Evolutionary conservation across 2,888 invertebrate species (phyloP).

Genomic region (Gymnocheta viridis): DNA sequence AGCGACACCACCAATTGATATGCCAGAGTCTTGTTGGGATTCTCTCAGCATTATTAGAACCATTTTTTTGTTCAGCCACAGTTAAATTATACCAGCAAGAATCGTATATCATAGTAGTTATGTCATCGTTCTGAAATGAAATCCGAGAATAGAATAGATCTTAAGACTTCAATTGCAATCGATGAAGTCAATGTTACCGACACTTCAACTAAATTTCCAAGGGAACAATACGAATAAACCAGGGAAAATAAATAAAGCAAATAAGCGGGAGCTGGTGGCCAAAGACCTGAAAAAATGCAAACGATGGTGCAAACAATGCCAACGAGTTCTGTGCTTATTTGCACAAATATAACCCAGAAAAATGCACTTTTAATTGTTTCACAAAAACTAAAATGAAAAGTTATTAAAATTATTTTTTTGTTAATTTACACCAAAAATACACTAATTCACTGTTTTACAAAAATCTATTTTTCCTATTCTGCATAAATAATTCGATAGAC

Average conservation of each 20-base stretch:
- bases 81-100: conserved; percentile 74
- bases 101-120: conserved; percentile 68
- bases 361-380: background rate
- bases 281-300: conserved; percentile 49
- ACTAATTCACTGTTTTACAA: too few species aligned
- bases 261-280: conserved; percentile 43
- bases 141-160: too few species aligned
- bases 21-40: conserved; percentile 65
- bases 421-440: too few species aligned
- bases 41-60: conserved; percentile 73
- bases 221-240: conserved; percentile 42
- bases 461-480: too few species aligned
- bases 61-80: conserved; percentile 68
- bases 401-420: too few species aligned
- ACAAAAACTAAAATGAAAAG: conserved; percentile 26
- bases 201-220: conserved; percentile 56
- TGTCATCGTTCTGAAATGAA: conserved; percentile 37
- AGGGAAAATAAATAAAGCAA: conserved; percentile 33
- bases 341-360: conserved; percentile 48
- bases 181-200: conserved; percentile 28
- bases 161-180: too few species aligned
- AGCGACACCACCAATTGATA: conserved; percentile 71
- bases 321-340: conserved; percentile 27
- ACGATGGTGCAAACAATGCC: conserved; percentile 43
- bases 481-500: too few species aligned